Percentiles rank a stretch among this genome's conserved stretches.
Conservation (phyloP, 2,888 invertebrate genomes). For the Megalurothrips usitatus region DNA sequence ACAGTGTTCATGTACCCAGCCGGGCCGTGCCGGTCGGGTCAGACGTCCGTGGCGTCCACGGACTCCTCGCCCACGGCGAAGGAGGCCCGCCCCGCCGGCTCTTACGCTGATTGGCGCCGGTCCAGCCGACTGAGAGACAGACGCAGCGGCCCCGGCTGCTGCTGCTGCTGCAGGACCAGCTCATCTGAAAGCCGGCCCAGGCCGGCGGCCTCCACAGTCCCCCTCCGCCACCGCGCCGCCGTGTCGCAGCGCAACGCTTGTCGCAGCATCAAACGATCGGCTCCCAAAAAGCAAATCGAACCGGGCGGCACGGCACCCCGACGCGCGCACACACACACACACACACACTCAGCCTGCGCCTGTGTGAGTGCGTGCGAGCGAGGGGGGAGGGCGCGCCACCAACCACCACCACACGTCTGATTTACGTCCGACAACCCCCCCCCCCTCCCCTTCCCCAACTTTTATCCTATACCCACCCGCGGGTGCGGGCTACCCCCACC, state of each 20-base stretch:
- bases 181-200: not conserved
- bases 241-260: not conserved
- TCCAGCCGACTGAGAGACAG: not conserved
- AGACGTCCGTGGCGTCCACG: not conserved
- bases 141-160: not conserved
- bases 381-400: not conserved
- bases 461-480: too few species aligned
- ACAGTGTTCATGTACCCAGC: too few species aligned
- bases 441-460: not conserved
- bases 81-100: not conserved
- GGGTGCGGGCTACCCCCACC: too few species aligned
- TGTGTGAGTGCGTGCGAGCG: not conserved
- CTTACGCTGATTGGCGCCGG: not conserved
- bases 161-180: not conserved
- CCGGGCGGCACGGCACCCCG: too few species aligned
- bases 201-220: too few species aligned
- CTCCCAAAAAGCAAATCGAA: not conserved
- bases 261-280: not conserved
- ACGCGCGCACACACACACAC: too few species aligned
- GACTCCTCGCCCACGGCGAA: not conserved
- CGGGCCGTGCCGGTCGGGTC: not conserved
- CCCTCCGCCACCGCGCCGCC: too few species aligned
- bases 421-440: constrained; percentile 6
- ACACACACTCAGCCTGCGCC: too few species aligned
- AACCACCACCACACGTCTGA: constrained; percentile 2